Conservation (phyloP, 2,113 vertebrate genomes). For the Thamnaconus septentrionalis region DNA sequence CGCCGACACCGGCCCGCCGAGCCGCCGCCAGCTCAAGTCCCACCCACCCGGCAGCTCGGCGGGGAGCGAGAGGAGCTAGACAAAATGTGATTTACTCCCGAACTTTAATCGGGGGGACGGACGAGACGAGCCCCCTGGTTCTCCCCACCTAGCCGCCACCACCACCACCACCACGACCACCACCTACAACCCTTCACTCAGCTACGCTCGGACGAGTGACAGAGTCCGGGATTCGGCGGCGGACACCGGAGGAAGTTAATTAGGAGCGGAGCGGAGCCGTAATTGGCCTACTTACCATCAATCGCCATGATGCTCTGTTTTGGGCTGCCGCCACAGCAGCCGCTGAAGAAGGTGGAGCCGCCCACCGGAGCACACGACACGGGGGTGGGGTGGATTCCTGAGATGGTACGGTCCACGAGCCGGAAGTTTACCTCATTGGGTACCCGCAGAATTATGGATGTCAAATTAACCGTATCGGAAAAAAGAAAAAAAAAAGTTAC, state of each 20-base stretch:
- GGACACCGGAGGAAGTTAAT: slow-evolving; percentile 38
- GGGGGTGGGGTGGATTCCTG: not conserved
- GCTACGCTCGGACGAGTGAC: no score
- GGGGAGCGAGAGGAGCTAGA: no score
- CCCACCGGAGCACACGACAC: slow-evolving; percentile 10
- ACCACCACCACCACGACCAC: no score
- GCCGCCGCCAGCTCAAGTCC: no score
- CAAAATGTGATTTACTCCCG: no score
- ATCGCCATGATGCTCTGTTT: slow-evolving; percentile 91
- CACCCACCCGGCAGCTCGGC: not conserved
- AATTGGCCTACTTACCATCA: slow-evolving; percentile 90
- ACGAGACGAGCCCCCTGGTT: no score
- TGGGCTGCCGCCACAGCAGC: slow-evolving; percentile 76
- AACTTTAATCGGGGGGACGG: no score
- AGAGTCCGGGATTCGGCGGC: no score
- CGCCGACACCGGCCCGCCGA: slow-evolving; percentile 5
- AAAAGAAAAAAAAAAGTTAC: not conserved
- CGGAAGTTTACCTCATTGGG: not conserved
- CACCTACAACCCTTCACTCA: no score
- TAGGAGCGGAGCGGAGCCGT: slow-evolving; percentile 58
- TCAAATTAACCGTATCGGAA: no score
- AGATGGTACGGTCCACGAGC: slow-evolving; percentile 57
- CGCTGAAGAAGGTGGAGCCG: slow-evolving; percentile 60
- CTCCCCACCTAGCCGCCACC: no score
- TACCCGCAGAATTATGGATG: not conserved